Base-by-base conservation (phyloP, 2,113 vertebrate species). In the Mus pahari region DNA sequence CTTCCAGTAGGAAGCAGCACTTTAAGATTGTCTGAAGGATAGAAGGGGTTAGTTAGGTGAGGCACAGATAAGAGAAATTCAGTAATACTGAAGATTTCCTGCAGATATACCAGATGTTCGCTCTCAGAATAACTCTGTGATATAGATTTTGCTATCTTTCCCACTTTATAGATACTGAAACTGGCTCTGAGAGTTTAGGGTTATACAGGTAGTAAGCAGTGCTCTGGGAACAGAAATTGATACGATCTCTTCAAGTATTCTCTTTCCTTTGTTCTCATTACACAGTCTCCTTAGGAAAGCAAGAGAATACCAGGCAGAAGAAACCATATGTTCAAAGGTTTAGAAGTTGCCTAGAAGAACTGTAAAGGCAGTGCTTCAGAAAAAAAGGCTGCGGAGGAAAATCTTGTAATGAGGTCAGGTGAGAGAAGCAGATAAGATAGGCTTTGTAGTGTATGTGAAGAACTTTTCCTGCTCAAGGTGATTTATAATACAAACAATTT, bases 241-340 rank as follows among this genome's bases (percentile, higher is more conserved):
- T 22, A 55, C 1, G 42, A n/a, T 94, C 31, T 78, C 28, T 95
- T 94, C 39, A 62, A 64, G 0, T 64, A 20, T n/a, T 78, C 36
- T 17, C n/a, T 26, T 91, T 45, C 11, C 13, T 28, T 50, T 92
- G n/a, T 94, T 89, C 68, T 96, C 28, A n/a, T 75, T 81, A 55
- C 55, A 64, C 9, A 19, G 50, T 45, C 53, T 94, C 66, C 66
- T 39, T 75, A 91, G n/a, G 20, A 62, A 73, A 92, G 26, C 50
- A 91, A 81, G 53, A 86, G 7, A 89, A 94, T 87, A 75, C 64
- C 19, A 71, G n/a, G 75, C 74, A 92, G 93, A 86, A 79, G 68
- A 83, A 92, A 86, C 1, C 19, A 55, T 36, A 7, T 2, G 4
- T 74, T n/a, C 45, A 73, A 62, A 58, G 58, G 11, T 79, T 66